phyloP scores from a whole-genome alignment of 2,113 vertebrate genomes.

The Brienomyrus longianalis region DNA sequence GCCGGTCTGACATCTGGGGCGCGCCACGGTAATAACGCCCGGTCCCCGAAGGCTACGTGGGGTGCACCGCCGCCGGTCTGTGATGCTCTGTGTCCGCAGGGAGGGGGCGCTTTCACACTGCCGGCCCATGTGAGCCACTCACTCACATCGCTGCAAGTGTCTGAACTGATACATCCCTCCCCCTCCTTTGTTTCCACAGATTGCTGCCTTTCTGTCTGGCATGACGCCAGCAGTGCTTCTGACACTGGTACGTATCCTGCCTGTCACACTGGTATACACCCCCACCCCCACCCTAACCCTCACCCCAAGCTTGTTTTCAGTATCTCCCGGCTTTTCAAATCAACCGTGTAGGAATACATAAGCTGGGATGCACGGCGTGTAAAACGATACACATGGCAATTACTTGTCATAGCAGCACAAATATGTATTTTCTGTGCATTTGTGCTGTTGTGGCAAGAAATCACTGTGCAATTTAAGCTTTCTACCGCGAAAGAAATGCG shows the following conservation, averaged over 20 bases:
- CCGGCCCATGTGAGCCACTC: not conserved
- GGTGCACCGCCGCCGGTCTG: not conserved
- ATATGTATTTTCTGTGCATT: no score
- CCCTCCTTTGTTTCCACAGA: constrained; percentile 55
- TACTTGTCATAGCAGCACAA: no score
- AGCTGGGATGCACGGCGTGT: no score
- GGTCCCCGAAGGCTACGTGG: not conserved
- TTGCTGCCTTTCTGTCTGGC: constrained; percentile 59
- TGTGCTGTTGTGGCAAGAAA: no score
- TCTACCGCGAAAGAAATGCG: no score
- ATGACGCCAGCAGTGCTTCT: constrained; percentile 68
- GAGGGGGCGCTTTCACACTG: not conserved
- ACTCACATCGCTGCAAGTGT: not conserved
- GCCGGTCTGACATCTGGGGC: not conserved
- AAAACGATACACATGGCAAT: no score
- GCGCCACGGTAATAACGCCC: not conserved
- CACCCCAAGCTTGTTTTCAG: not conserved
- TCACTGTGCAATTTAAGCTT: no score
- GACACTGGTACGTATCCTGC: constrained; percentile 67
- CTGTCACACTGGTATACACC: not conserved
- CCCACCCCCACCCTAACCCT: not conserved
- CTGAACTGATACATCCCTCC: not conserved
- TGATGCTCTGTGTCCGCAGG: no score
- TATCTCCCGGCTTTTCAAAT: not conserved
- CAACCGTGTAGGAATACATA: no score